Evolutionary conservation across 2,113 vertebrate genomes (phyloP).

Genomic region (Mirza zaza): DNA sequence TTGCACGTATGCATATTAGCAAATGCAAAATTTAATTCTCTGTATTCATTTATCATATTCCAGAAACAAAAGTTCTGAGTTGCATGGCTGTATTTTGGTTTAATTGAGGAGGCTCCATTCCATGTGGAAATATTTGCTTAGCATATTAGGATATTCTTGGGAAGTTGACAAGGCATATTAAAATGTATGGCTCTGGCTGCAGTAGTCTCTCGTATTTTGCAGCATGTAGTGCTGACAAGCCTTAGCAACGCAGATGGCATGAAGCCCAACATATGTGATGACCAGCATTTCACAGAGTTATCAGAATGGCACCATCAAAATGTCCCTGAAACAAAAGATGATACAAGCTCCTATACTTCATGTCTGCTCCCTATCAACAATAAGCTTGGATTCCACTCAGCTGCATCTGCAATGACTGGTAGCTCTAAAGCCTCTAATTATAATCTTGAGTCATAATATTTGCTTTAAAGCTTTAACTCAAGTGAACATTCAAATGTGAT

Average conservation of each 20-base stretch:
- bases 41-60: slow-evolving; percentile 55
- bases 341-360: background rate
- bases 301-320: slow-evolving; percentile 13
- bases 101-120: background rate
- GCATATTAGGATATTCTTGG: slow-evolving; percentile 58
- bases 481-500: slow-evolving; percentile 54
- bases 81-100: slow-evolving; percentile 41
- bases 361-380: background rate
- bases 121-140: slow-evolving; percentile 53
- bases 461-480: slow-evolving; percentile 59
- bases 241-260: background rate
- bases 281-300: slow-evolving; percentile 52
- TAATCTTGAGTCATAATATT: slow-evolving; percentile 46
- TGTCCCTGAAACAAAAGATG: slow-evolving; percentile 11
- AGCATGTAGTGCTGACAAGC: background rate
- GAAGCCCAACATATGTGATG: slow-evolving; percentile 32
- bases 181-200: background rate
- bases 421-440: slow-evolving; percentile 52
- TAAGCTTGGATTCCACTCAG: background rate
- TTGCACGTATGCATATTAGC: background rate
- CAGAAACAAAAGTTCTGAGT: slow-evolving; percentile 10
- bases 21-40: background rate
- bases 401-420: background rate
- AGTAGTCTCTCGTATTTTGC: background rate
- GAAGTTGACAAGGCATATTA: slow-evolving; percentile 46